phyloP scores from a whole-genome alignment of 2,888 invertebrate species.

The Platycheirus albimanus region DNA sequence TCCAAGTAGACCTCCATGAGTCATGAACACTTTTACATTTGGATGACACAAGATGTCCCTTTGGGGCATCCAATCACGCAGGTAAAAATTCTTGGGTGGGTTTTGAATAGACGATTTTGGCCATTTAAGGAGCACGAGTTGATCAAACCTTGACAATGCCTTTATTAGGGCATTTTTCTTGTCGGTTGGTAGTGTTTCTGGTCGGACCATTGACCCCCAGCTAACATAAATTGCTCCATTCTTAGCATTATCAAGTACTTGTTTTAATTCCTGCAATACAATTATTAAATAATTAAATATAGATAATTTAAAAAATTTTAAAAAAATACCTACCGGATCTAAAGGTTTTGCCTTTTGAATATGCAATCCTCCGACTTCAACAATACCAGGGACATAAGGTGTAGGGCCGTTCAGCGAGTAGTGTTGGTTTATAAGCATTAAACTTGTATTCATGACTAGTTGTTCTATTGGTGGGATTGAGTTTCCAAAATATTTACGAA shows the following conservation, averaged over 20 bases:
- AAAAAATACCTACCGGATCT: constrained; percentile 75
- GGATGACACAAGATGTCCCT: constrained; percentile 88
- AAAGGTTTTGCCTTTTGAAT: constrained; percentile 77
- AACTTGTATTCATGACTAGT: constrained; percentile 79
- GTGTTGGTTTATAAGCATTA: constrained; percentile 84
- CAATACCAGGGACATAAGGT: constrained; percentile 82
- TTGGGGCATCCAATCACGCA: constrained; percentile 88
- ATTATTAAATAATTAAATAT: neutral
- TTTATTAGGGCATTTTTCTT: constrained; percentile 84
- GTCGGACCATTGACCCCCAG: constrained; percentile 87
- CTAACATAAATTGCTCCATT: constrained; percentile 87
- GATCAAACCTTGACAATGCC: constrained; percentile 83
- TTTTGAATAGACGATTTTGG: constrained; percentile 84
- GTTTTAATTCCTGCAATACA: constrained; percentile 80
- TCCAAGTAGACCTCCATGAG: constrained; percentile 89
- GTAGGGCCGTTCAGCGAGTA: constrained; percentile 83
- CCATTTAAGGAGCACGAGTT: constrained; percentile 87
- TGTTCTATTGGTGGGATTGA: constrained; percentile 82
- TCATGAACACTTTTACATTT: constrained; percentile 86
- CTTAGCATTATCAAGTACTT: constrained; percentile 84
- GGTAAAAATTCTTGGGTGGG: constrained; percentile 85
- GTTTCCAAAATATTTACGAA: constrained; percentile 82
- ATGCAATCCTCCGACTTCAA: constrained; percentile 85
- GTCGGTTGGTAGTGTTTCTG: constrained; percentile 84
- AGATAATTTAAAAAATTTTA: no score